A percentile compares a stretch with the other conserved stretches of the same genome.
phyloP scores from a whole-genome alignment of 2,888 invertebrate genomes.

The Autographa gamma region DNA sequence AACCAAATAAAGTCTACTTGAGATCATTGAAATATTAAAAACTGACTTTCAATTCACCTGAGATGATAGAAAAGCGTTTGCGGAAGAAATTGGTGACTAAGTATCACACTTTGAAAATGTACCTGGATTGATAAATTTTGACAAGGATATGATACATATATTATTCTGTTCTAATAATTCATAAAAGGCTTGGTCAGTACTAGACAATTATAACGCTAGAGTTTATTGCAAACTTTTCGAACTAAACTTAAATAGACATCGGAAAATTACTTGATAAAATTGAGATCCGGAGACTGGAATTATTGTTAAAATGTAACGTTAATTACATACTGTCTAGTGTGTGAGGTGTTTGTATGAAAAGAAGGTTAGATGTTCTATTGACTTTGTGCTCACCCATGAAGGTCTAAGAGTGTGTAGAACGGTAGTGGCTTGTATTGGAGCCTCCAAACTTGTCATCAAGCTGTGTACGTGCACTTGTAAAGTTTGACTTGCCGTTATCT shows the following conservation, averaged over 20 bases:
- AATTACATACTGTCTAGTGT: background rate
- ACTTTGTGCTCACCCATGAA: background rate
- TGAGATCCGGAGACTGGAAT: too few species aligned
- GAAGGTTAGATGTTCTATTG: background rate
- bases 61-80: too few species aligned
- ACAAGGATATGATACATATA: too few species aligned
- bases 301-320: too few species aligned
- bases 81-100: background rate
- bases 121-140: too few species aligned
- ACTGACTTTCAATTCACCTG: background rate
- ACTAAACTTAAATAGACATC: too few species aligned
- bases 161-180: too few species aligned
- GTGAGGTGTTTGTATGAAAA: background rate
- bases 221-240: too few species aligned
- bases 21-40: background rate
- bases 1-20: constrained; percentile 9
- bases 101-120: too few species aligned
- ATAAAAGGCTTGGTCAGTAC: too few species aligned
- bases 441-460: background rate
- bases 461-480: background rate
- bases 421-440: background rate
- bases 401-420: background rate
- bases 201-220: too few species aligned
- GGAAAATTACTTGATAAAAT: too few species aligned
- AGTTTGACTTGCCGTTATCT: constrained; percentile 11